These are phyloP conservation scores for Syritta pipiens DNA, from an alignment of 2,888 invertebrate genomes.

Conservation along the genomic window DNA sequence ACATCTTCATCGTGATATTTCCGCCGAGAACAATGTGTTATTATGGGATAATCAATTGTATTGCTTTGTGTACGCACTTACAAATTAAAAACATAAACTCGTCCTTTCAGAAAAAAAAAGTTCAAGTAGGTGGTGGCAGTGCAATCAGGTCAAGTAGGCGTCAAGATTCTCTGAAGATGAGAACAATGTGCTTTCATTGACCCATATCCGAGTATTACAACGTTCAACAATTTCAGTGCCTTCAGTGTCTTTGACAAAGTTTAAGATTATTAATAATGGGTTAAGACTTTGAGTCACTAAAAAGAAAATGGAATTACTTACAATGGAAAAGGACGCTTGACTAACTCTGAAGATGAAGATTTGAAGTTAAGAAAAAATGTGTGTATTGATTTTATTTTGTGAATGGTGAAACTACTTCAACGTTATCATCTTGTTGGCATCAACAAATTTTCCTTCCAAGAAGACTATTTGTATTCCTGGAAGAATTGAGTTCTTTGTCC, in stretches of 20 bases:
- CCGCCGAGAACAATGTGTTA: constrained; percentile 19
- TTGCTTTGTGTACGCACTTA: constrained; percentile 26
- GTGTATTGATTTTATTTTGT: too few relatives aligned
- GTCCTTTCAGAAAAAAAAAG: constrained; percentile 16
- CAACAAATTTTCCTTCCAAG: too few relatives aligned
- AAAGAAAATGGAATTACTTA: neutral
- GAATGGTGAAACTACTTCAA: too few relatives aligned
- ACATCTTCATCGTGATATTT: constrained; percentile 9
- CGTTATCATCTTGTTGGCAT: too few relatives aligned
- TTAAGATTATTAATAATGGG: neutral
- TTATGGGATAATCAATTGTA: constrained; percentile 38
- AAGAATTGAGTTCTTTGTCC: too few relatives aligned
- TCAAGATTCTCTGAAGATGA: constrained; percentile 28
- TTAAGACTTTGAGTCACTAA: neutral
- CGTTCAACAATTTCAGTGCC: constrained; percentile 1
- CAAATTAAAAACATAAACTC: constrained; percentile 20
- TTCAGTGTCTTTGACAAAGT: neutral
- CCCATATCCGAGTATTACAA: constrained; percentile 5
- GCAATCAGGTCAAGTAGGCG: constrained; percentile 42
- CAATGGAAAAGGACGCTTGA: too few relatives aligned
- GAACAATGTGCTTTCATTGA: constrained; percentile 19
- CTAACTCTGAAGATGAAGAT: too few relatives aligned
- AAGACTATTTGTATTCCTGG: too few relatives aligned
- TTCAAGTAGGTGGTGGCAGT: constrained; percentile 23
- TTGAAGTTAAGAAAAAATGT: too few relatives aligned